Base-by-base conservation (phyloP, 2,888 invertebrate genomes). In the Aplocera efformata region DNA sequence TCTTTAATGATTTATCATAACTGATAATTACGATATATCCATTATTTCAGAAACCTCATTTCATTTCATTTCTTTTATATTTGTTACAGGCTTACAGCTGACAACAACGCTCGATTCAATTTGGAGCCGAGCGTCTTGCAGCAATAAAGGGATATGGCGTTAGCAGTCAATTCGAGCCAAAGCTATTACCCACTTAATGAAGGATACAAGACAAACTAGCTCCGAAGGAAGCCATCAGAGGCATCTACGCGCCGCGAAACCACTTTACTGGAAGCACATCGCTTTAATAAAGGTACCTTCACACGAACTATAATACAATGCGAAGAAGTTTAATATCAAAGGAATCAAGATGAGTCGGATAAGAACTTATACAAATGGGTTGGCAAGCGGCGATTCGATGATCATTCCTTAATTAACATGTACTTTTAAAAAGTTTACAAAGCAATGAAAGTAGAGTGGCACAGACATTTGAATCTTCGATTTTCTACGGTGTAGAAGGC, bases 151-250 rank as follows among this genome's bases (percentile, higher is more conserved):
- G 53, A 46, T 60, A 56, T 43, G 57, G 50, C 60, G 58, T 66
- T 64, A 56, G 60, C 65, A 63, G 68, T 63, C 66, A 63, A 73
- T 70, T 67, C 58, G 59, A 69, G 57, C 59, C 52, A 58, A 57
- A 65, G 62, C 64, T 70, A 72, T 75, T 72, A 75, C 59, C 63
- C 58, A 67, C 58, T 67, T 73, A 74, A 77, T 75, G 67, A 75
- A 72, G 69, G 70, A 70, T 73, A 71, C 65, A 69, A 73, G 71
- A 71, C 70, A 71, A 76, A 79, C 72, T 75, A 68, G 67, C 67
- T 72, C 52, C 53, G 60, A 56, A 73, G 71, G 74, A 72, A 73
- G 63, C 71, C 71, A 73, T 75, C 73, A 67, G 66, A 63, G 59
- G 63, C 69, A 72, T 71, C 70, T 68, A 67, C 63, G 69, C 63